These are phyloP conservation scores for Perdita meconis DNA, from an alignment of 2,888 invertebrate genomes.

Conservation along the genomic window DNA sequence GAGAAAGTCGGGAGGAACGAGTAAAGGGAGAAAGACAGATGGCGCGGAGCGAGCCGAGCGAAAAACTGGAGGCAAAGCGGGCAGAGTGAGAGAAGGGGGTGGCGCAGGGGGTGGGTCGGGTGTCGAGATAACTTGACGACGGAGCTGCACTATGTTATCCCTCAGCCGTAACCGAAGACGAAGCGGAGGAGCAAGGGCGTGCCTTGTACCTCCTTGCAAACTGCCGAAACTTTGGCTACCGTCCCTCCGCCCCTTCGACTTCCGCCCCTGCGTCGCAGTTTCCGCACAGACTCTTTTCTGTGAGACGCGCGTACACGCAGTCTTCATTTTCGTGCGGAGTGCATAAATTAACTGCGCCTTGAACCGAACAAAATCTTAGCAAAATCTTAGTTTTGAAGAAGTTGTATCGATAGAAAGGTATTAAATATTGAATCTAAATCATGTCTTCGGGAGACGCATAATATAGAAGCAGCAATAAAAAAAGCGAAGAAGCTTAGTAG, in stretches of 20 bases:
- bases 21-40: slow-evolving; percentile 33
- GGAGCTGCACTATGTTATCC: slow-evolving; percentile 77
- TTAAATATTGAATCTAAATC: too few relatives aligned
- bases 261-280: slow-evolving; percentile 58
- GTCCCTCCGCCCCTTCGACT: slow-evolving; percentile 31
- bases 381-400: too few relatives aligned
- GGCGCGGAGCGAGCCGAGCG: slow-evolving; percentile 38
- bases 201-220: slow-evolving; percentile 74
- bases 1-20: slow-evolving; percentile 8
- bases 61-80: slow-evolving; percentile 45
- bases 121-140: slow-evolving; percentile 72
- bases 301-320: too few relatives aligned
- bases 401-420: too few relatives aligned
- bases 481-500: too few relatives aligned
- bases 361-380: too few relatives aligned
- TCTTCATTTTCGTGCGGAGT: too few relatives aligned
- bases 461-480: too few relatives aligned
- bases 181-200: slow-evolving; percentile 66
- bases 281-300: too few relatives aligned
- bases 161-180: slow-evolving; percentile 79
- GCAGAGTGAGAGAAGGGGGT: slow-evolving; percentile 19
- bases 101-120: slow-evolving; percentile 34
- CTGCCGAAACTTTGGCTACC: slow-evolving; percentile 78
- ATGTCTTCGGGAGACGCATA: too few relatives aligned
- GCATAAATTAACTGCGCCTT: too few relatives aligned